phyloP scores from a whole-genome alignment of 2,797 vertebrate species.

The Cossypha heuglini region DNA sequence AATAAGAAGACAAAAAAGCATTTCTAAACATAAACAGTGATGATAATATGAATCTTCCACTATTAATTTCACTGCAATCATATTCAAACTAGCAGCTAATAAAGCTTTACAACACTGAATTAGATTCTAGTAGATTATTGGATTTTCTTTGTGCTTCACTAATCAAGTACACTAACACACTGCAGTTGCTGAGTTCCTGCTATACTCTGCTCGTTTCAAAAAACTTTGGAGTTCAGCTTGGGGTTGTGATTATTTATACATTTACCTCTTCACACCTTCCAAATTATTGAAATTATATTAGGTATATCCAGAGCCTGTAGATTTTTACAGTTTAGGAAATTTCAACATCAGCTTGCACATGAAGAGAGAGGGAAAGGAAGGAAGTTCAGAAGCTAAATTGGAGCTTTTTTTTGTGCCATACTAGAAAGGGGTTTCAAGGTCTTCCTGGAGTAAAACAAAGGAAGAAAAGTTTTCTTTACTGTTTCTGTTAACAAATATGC shows the following conservation, averaged over 20 bases:
- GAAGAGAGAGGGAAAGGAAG: neutral
- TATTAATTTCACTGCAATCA: neutral
- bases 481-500: neutral
- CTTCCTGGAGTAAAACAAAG: neutral
- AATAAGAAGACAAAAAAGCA: neutral
- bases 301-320: neutral
- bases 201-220: neutral
- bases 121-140: neutral
- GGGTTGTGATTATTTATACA: neutral
- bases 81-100: neutral
- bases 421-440: neutral
- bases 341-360: neutral
- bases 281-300: neutral
- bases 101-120: neutral
- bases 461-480: neutral
- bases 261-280: neutral
- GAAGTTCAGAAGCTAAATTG: neutral
- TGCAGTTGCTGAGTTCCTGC: neutral
- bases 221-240: neutral
- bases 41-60: neutral
- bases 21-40: neutral
- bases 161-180: neutral
- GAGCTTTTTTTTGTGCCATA: neutral
- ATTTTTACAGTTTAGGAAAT: neutral
- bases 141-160: neutral